A percentile compares a stretch with the other conserved stretches of the same genome.
These are phyloP conservation scores for Drosophila birchii DNA, from an alignment of 2,888 invertebrate genomes.

Conservation along the genomic window DNA sequence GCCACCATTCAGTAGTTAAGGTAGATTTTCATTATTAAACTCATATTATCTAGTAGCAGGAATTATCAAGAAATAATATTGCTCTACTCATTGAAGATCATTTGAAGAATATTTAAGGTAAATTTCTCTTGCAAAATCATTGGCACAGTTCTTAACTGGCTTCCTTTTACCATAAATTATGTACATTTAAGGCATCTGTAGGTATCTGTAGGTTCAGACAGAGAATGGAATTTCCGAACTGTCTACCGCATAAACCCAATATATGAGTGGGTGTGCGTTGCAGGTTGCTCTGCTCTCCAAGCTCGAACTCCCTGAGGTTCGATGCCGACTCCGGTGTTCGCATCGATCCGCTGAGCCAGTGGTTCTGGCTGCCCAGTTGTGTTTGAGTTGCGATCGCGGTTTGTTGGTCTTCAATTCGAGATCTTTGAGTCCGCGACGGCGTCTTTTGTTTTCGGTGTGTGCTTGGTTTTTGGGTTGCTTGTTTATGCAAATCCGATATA, in stretches of 20 bases:
- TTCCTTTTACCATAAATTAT: neutral
- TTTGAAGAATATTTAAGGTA: neutral
- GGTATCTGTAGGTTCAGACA: too few species aligned
- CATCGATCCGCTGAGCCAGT: conserved; percentile 9
- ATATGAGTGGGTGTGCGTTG: conserved; percentile 23
- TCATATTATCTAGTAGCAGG: too few species aligned
- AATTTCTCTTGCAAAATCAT: too few species aligned
- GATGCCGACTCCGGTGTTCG: conserved; percentile 13
- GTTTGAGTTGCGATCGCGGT: conserved; percentile 54
- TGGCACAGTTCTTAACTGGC: too few species aligned
- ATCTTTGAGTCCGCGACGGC: conserved; percentile 28
- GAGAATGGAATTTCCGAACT: neutral
- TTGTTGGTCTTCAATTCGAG: conserved; percentile 20
- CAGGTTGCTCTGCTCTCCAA: conserved; percentile 14
- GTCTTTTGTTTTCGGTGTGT: conserved; percentile 14
- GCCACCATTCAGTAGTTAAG: too few species aligned
- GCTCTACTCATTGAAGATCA: neutral
- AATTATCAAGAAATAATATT: neutral
- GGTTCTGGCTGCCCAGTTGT: conserved; percentile 35
- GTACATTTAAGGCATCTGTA: too few species aligned
- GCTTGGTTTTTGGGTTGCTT: conserved; percentile 35
- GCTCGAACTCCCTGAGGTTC: conserved; percentile 19
- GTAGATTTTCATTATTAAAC: too few species aligned
- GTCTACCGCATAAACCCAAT: neutral
- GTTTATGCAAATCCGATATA: conserved; percentile 75